Base-by-base conservation (phyloP, 2,888 invertebrate species). In the Teleiodes luculella region DNA sequence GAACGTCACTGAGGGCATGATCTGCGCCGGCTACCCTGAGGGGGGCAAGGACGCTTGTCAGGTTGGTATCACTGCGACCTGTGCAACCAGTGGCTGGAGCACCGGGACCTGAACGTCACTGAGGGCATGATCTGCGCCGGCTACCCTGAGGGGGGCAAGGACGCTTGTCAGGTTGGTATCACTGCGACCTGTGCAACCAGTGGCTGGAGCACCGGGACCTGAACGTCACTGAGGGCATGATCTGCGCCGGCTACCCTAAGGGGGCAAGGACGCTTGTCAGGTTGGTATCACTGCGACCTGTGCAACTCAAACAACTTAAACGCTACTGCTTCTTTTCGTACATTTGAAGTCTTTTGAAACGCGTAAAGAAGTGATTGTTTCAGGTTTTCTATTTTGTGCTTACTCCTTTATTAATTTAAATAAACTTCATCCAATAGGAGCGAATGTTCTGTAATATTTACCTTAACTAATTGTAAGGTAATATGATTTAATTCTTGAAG, bases 71-170 rank as follows among this genome's bases (percentile, higher is more conserved):
- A 1, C 36, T 6, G 4, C 4, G 16, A n/a, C n/a, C 6, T 14
- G 4, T 14, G 6, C 13, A 4, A 14, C 3, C 36, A 36, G 3
- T n/a, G n/a, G n/a, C n/a, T 3, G 4, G 11, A 36, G 13, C 18
- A 20, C 10, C 24, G 20, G 41, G 20, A 20, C 8, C 37, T 14
- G 14, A n/a, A n/a, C n/a, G n/a, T n/a, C n/a, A n/a, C n/a, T n/a
- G n/a, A n/a, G n/a, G n/a, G 96, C 24, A 96, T 96, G 96, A 94
- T 96, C 67, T 96, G 96, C 75, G 96, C 96, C 3, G 96, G 96
- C 1, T 96, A 94, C 74, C 93, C 94, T 2, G 94, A 95, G 70
- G 96, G 96, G 4, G 96, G 96, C 39, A 96, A 95, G 79, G 96
- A 96, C 78, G 96, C 96, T 8, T 96, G 96, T 73, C 96, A 96